Base-by-base conservation (phyloP, 2,113 vertebrate genomes). In the Mobula birostris region DNA sequence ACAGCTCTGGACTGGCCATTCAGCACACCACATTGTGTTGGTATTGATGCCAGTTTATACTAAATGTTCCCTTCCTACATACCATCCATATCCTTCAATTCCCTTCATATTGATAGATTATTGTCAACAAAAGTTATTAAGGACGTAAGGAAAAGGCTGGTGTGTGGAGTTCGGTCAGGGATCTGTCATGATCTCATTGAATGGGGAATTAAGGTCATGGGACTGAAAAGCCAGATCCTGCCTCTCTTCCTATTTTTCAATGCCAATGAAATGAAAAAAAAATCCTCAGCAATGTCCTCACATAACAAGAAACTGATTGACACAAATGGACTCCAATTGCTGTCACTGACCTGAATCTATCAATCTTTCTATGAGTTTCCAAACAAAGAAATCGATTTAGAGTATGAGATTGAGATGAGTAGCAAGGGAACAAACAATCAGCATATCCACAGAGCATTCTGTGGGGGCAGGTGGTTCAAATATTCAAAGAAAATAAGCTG, bases 261-360 rank as follows among this genome's bases (percentile, higher is more conserved):
- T 58, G 48, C 32, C 36, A 48, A 68, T 24, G 90, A 93, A 93
- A 36, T 72, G 68, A 15, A 93, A 40, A 21, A 68, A 72, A 48
- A 72, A 27, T 93, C 90, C 32, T 17, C 36, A 93, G 8, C 90
- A 36, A 48, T 72, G 63, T 68, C 66, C 36, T 70, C 70, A 74
- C 17, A 15, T 91, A 74, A 63, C 78, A 72, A 12, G 24, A 74
- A 72, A 74, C 58, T 74, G 68, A 93, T 48, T 93, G 90, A 36
- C 24, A 74, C 68, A 93, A 93, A 72, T 74, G 48, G 90, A 93
- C 36, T 72, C 90, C 68, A 93, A 93, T 93, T 93, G 70, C 36
- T 48, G 36, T 48, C 68, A 93, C 68, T 93, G 90, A 90, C 85
- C 85, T 66, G 85, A 90, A 90, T 90, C 61, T 90, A 48, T 93